These are phyloP conservation scores for Laupala kohalensis DNA, from an alignment of 1,140 invertebrate species.

Conservation along the genomic window DNA sequence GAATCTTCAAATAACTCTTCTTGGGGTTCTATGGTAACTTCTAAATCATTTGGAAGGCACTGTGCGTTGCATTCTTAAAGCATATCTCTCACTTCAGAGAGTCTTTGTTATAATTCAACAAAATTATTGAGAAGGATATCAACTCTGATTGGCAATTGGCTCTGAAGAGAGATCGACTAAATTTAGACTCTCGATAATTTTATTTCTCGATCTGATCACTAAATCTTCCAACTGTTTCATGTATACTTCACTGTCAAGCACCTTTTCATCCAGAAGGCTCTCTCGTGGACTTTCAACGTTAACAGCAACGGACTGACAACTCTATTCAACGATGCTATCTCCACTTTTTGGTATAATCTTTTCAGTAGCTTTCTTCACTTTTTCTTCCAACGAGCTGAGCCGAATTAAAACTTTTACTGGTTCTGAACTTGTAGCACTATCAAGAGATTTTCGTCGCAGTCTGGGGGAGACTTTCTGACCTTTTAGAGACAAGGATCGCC, in stretches of 20 bases:
- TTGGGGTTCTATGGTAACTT: not conserved
- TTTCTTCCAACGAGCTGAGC: constrained; percentile 56
- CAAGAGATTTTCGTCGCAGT: constrained; percentile 53
- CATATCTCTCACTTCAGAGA: constrained; percentile 30
- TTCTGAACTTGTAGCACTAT: constrained; percentile 59
- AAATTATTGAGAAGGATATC: not conserved
- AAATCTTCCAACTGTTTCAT: not conserved
- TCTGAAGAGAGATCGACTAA: not conserved
- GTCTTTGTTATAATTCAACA: constrained; percentile 23
- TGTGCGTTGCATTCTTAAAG: constrained; percentile 27
- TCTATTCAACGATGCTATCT: no score
- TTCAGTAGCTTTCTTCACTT: constrained; percentile 43
- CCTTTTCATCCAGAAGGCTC: not conserved
- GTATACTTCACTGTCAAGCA: not conserved
- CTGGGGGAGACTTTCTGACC: constrained; percentile 27
- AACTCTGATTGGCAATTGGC: not conserved
- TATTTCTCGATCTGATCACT: not conserved
- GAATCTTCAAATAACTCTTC: constrained; percentile 35
- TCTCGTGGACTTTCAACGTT: not conserved
- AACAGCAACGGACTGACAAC: not conserved
- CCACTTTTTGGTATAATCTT: constrained; percentile 16
- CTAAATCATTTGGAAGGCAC: not conserved
- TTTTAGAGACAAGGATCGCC: constrained; percentile 67
- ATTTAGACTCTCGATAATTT: constrained; percentile 4
- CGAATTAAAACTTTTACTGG: constrained; percentile 64